These are phyloP conservation scores for Trachelus troglodyta DNA, from an alignment of 2,888 invertebrate species.

Conservation along the genomic window DNA sequence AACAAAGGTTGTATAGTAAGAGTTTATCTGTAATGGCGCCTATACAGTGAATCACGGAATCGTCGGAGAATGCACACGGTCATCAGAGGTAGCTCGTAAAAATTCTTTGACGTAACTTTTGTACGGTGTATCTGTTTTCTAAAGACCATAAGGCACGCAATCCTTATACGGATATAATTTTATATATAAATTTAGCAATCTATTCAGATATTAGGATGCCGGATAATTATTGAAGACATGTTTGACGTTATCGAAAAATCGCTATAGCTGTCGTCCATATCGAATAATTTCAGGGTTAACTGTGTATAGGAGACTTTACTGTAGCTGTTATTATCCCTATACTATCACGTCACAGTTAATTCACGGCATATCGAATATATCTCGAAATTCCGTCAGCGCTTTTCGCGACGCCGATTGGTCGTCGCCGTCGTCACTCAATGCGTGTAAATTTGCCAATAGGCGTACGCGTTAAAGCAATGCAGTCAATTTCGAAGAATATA, in stretches of 20 bases:
- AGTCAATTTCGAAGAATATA: no score
- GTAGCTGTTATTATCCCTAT: no score
- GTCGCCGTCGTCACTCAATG: no score
- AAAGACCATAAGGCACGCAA: not conserved
- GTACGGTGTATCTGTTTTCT: not conserved
- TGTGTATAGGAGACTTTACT: no score
- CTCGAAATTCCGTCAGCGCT: no score
- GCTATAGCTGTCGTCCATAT: not conserved
- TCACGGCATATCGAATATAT: no score
- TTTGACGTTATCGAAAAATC: not conserved
- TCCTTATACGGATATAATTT: not conserved
- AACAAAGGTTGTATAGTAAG: not conserved
- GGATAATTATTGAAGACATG: not conserved
- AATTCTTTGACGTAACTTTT: not conserved
- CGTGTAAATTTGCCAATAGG: no score
- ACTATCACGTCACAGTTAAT: no score
- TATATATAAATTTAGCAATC: not conserved
- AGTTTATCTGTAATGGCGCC: not conserved
- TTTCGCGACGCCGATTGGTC: no score
- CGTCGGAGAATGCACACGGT: not conserved
- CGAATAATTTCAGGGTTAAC: not conserved
- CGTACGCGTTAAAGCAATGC: no score
- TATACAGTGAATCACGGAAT: not conserved
- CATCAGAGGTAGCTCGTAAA: not conserved
- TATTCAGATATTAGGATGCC: not conserved